A percentile compares a stretch with the other conserved stretches of the same genome.
phyloP scores from a whole-genome alignment of 35 echinoderm and acorn worm genomes.

The Holothuria glaberrima region DNA sequence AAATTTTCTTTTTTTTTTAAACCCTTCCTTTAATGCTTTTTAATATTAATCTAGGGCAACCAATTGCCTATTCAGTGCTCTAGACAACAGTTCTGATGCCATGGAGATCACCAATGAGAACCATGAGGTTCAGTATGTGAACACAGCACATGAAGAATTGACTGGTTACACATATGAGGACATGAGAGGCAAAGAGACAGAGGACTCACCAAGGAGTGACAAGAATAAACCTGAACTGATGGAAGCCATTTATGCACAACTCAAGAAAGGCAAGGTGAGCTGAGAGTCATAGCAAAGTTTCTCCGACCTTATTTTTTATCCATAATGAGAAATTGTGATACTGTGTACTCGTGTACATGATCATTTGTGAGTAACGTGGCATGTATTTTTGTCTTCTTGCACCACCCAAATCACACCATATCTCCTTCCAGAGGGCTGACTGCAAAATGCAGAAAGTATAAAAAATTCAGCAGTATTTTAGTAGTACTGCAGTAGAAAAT shows the following conservation, averaged over 20 bases:
- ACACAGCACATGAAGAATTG: slow-evolving; percentile 80
- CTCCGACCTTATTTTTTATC: no score
- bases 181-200: slow-evolving; percentile 67
- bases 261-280: slow-evolving; percentile 97
- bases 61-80: slow-evolving; percentile 82
- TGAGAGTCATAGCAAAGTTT: no score
- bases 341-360: no score
- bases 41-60: slow-evolving; percentile 58
- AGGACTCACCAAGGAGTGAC: slow-evolving; percentile 72
- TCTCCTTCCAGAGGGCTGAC: no score
- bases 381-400: no score
- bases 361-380: no score
- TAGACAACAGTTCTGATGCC: slow-evolving; percentile 80
- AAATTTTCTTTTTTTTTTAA: no score
- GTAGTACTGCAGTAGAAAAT: no score
- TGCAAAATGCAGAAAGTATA: no score
- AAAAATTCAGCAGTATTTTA: no score
- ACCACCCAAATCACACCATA: no score
- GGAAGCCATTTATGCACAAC: slow-evolving; percentile 90
- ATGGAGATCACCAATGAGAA: slow-evolving; percentile 90
- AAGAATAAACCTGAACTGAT: slow-evolving; percentile 95
- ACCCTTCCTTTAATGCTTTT: background rate
- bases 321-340: no score
- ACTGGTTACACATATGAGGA: slow-evolving; percentile 90
- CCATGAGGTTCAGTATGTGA: slow-evolving; percentile 81